phyloP scores from a whole-genome alignment of 2,888 invertebrate genomes.

The Galerucella pusilla region DNA sequence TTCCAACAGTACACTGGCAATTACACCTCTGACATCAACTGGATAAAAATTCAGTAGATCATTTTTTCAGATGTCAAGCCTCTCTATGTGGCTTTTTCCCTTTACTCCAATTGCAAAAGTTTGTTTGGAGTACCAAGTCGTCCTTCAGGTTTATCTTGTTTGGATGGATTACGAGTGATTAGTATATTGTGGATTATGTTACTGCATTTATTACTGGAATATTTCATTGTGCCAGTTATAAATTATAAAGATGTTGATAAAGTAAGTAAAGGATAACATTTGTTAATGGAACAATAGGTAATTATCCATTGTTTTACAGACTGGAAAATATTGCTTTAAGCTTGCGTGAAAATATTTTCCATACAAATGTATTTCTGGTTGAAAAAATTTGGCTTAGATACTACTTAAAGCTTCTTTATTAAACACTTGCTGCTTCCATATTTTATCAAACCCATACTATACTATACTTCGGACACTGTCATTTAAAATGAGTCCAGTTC shows the following conservation, averaged over 20 bases:
- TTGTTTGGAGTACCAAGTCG: background rate
- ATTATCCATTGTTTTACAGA: too few species aligned
- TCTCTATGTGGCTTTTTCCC: background rate
- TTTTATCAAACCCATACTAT: too few species aligned
- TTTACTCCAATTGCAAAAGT: background rate
- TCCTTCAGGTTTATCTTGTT: background rate
- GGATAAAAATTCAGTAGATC: background rate
- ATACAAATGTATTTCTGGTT: too few species aligned
- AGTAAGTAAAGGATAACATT: background rate
- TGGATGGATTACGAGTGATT: background rate
- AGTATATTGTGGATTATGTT: background rate
- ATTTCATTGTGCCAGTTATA: background rate
- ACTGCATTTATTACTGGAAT: background rate
- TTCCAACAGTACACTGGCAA: background rate
- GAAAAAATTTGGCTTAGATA: too few species aligned
- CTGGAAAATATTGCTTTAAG: too few species aligned
- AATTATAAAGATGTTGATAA: background rate
- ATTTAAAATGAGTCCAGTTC: too few species aligned
- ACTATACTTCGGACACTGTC: too few species aligned
- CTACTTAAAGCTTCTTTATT: too few species aligned
- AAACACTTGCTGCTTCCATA: too few species aligned
- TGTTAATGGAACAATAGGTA: too few species aligned
- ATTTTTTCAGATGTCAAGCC: background rate
- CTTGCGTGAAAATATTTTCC: too few species aligned
- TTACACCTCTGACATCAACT: background rate